A percentile compares a stretch with the other conserved stretches of the same genome.
phyloP scores from a whole-genome alignment of 2,888 invertebrate species.

The Coelinius sp. region DNA sequence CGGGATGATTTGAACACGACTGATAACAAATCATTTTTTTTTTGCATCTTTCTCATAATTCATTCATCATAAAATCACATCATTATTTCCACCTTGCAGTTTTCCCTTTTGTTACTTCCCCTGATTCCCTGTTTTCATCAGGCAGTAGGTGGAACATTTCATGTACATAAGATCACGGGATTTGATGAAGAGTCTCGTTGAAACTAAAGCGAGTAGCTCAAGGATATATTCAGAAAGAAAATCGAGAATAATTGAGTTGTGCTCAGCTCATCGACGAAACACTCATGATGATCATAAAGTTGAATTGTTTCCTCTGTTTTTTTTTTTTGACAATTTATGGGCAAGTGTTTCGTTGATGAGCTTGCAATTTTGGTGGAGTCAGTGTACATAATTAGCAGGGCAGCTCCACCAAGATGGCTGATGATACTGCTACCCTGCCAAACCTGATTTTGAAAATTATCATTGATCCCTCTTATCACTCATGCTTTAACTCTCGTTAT shows the following conservation, averaged over 20 bases:
- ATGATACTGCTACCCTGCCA: not conserved
- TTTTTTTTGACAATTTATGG: not conserved
- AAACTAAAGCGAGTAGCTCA: not conserved
- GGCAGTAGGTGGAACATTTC: not conserved
- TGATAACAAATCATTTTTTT: not conserved
- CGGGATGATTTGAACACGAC: not conserved
- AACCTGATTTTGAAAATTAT: not conserved
- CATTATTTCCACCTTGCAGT: not conserved
- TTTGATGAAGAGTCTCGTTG: not conserved
- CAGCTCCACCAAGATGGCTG: slow-evolving; percentile 9
- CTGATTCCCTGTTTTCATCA: not conserved
- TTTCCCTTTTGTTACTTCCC: not conserved
- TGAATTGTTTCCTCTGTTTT: not conserved
- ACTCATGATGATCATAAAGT: no score
- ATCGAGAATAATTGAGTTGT: not conserved
- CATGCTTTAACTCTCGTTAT: not conserved
- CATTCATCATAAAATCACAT: not conserved
- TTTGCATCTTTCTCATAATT: not conserved
- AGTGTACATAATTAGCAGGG: slow-evolving; percentile 15
- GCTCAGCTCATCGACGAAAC: slow-evolving; percentile 5
- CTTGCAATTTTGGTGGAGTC: slow-evolving; percentile 3
- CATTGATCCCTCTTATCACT: not conserved
- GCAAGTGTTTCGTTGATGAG: not conserved
- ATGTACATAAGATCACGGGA: slow-evolving; percentile 25
- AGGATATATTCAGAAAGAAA: not conserved